Evolutionary conservation across 2,113 vertebrate species (phyloP).

Genomic region (Alethe castanea): DNA sequence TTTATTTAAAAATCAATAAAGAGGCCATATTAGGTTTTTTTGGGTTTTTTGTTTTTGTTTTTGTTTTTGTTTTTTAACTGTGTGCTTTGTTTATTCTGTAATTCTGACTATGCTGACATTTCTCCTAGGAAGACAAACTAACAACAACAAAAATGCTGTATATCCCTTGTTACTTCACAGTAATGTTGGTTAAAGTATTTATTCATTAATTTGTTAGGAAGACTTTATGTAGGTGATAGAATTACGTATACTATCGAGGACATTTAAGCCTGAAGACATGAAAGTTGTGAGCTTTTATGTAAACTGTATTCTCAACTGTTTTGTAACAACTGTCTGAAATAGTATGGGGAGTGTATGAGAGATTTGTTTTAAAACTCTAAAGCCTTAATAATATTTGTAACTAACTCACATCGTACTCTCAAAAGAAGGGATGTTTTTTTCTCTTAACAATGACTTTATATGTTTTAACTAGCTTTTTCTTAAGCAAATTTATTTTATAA

Average conservation of each 20-base stretch:
- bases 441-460: background rate
- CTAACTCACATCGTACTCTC: background rate
- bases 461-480: background rate
- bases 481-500: background rate
- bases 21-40: background rate
- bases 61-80: background rate
- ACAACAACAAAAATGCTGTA: background rate
- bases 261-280: background rate
- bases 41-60: background rate
- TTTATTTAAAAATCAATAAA: conserved; percentile 36
- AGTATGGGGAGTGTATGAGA: background rate
- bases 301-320: background rate
- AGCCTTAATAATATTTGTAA: background rate
- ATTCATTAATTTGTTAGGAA: background rate
- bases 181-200: background rate
- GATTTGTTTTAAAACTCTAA: background rate
- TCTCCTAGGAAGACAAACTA: background rate
- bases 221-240: background rate
- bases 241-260: background rate
- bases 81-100: background rate
- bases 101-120: background rate
- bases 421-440: background rate
- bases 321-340: background rate
- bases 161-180: background rate
- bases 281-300: rapidly evolving